Evolutionary conservation across 2,888 invertebrate species (phyloP).

Genomic region (Loripinus fragilis): DNA sequence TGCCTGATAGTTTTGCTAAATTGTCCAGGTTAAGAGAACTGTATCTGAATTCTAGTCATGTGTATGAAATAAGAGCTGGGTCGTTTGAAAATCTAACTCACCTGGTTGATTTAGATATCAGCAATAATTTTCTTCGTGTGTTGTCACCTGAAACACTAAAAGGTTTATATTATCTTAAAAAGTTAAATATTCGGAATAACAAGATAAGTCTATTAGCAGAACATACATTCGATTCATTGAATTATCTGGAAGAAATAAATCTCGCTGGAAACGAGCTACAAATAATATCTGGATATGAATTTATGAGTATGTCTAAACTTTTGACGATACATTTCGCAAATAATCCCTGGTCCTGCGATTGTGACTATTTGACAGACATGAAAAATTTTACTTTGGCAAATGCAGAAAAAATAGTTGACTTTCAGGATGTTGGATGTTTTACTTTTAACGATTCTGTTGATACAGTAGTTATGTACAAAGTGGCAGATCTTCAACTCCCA

Average conservation of each 20-base stretch:
- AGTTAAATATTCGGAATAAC: slow-evolving; percentile 60
- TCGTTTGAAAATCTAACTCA: slow-evolving; percentile 30
- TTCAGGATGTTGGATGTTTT: slow-evolving; percentile 23
- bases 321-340: slow-evolving; percentile 53
- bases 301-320: slow-evolving; percentile 38
- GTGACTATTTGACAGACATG: slow-evolving; percentile 38
- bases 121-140: slow-evolving; percentile 38
- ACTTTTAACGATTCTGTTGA: not conserved
- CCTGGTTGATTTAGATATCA: slow-evolving; percentile 29
- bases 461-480: not conserved
- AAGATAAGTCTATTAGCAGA: slow-evolving; percentile 45
- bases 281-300: slow-evolving; percentile 45
- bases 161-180: slow-evolving; percentile 54
- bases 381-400: slow-evolving; percentile 18
- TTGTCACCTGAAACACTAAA: slow-evolving; percentile 56
- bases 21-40: not conserved
- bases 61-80: slow-evolving; percentile 17
- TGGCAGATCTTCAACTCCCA: slow-evolving; percentile 21
- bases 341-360: slow-evolving; percentile 62
- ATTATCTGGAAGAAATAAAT: slow-evolving; percentile 44
- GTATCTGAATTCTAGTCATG: not conserved
- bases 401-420: slow-evolving; percentile 18
- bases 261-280: slow-evolving; percentile 59
- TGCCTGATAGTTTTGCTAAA: not conserved
- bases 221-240: slow-evolving; percentile 52